Conservation (phyloP, 30 jellyfish, hydroid and myxozoan genomes). For the Hydra vulgaris region DNA sequence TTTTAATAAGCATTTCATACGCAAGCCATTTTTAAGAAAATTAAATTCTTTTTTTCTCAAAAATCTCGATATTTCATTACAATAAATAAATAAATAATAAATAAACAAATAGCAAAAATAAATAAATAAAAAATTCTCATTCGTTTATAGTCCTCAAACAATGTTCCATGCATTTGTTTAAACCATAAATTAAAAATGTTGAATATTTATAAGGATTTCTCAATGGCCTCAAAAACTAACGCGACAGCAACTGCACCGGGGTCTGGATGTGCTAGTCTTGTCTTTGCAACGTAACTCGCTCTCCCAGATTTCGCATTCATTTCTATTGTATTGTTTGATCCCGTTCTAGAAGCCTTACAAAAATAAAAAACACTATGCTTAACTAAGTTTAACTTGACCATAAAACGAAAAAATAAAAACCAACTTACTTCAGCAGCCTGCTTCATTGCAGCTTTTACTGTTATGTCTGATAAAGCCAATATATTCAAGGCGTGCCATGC, state of each 20-base stretch:
- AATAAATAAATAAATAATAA: no score
- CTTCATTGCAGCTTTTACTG: conserved; percentile 2
- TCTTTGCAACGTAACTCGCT: conserved; percentile 58
- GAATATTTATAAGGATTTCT: conserved; percentile 19
- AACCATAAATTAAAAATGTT: no score
- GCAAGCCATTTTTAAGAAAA: no score
- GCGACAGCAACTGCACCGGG: conserved; percentile 96
- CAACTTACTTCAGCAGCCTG: conserved; percentile 17
- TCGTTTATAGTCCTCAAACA: no score
- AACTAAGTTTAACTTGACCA: not conserved
- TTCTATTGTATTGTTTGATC: conserved; percentile 41
- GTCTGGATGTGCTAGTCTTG: conserved; percentile 63
- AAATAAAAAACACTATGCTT: no score
- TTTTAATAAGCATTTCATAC: no score
- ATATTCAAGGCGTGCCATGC: conserved; percentile 29
- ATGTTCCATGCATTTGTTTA: no score
- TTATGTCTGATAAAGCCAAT: not conserved
- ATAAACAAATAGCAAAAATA: no score
- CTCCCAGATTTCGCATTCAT: conserved; percentile 93
- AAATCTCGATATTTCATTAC: no score
- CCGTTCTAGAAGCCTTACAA: conserved; percentile 55
- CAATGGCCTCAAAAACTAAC: conserved; percentile 55
- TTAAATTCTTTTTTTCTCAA: no score
- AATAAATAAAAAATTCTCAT: no score
- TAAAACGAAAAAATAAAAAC: not conserved